Evolutionary conservation across 2,113 vertebrate genomes (phyloP).

Genomic region (Cercocebus atys): DNA sequence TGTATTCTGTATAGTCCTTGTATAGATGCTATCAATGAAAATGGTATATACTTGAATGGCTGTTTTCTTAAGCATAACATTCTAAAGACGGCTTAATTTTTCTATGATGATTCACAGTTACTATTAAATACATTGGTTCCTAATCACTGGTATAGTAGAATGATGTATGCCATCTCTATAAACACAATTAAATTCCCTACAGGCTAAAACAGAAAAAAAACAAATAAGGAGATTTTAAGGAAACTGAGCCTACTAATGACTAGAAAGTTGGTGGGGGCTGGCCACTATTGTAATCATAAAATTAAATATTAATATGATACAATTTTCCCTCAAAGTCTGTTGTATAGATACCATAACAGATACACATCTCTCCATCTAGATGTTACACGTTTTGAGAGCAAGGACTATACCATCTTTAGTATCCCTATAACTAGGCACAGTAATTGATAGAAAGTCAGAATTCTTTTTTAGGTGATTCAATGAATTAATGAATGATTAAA

Average conservation of each 20-base stretch:
- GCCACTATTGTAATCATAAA: background rate
- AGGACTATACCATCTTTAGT: background rate
- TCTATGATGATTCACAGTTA: too few species aligned
- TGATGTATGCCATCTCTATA: too few species aligned
- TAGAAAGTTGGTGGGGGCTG: background rate
- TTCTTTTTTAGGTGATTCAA: background rate
- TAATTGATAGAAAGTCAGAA: background rate
- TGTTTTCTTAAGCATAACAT: too few species aligned
- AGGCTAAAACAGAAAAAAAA: too few species aligned
- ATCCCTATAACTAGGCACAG: background rate
- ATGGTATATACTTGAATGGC: too few species aligned
- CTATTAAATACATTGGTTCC: too few species aligned
- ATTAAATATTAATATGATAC: background rate
- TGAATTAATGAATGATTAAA: background rate
- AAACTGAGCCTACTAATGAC: background rate
- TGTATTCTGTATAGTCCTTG: too few species aligned
- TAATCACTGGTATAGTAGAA: too few species aligned
- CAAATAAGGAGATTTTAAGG: background rate
- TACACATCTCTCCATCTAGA: background rate
- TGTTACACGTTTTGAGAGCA: background rate
- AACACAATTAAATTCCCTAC: too few species aligned
- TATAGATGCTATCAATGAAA: too few species aligned
- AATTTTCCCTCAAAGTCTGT: background rate
- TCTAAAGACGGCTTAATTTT: too few species aligned
- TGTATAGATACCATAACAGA: background rate